These are phyloP conservation scores for Synanthedon vespiformis DNA, from an alignment of 2,888 invertebrate genomes.

Conservation along the genomic window DNA sequence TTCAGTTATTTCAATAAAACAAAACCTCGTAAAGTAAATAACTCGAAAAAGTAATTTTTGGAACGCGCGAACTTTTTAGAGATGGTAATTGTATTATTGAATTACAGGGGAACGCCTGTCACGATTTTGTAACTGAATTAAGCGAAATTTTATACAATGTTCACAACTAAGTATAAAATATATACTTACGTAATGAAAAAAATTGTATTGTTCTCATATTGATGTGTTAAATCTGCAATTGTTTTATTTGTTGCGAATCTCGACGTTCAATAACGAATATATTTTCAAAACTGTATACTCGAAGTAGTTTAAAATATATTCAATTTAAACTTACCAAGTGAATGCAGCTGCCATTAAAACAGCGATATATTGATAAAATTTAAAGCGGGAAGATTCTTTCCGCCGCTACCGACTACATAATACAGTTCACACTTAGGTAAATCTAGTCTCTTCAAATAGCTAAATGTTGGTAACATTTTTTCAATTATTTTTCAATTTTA, in stretches of 20 bases:
- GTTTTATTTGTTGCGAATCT: too few relatives aligned
- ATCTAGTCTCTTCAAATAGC: too few relatives aligned
- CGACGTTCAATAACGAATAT: too few relatives aligned
- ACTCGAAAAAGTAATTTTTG: not conserved
- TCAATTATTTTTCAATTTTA: too few relatives aligned
- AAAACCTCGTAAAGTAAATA: not conserved
- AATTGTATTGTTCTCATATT: too few relatives aligned
- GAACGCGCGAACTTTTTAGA: not conserved
- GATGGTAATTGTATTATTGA: not conserved
- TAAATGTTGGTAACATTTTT: too few relatives aligned
- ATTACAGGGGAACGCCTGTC: not conserved
- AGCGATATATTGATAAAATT: not conserved
- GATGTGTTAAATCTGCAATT: too few relatives aligned
- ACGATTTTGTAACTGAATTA: not conserved
- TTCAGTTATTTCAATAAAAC: too few relatives aligned
- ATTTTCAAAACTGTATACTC: too few relatives aligned
- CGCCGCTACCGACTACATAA: too few relatives aligned
- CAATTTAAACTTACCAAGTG: conserved; percentile 14
- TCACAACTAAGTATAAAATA: not conserved
- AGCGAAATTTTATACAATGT: not conserved
- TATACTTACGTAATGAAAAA: too few relatives aligned
- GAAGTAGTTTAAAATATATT: conserved; percentile 1
- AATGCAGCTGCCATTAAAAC: not conserved
- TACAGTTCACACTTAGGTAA: too few relatives aligned
- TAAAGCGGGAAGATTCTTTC: not conserved